These are phyloP conservation scores for Premnoplex brunnescens DNA, from an alignment of 2,797 vertebrate genomes.

Conservation along the genomic window DNA sequence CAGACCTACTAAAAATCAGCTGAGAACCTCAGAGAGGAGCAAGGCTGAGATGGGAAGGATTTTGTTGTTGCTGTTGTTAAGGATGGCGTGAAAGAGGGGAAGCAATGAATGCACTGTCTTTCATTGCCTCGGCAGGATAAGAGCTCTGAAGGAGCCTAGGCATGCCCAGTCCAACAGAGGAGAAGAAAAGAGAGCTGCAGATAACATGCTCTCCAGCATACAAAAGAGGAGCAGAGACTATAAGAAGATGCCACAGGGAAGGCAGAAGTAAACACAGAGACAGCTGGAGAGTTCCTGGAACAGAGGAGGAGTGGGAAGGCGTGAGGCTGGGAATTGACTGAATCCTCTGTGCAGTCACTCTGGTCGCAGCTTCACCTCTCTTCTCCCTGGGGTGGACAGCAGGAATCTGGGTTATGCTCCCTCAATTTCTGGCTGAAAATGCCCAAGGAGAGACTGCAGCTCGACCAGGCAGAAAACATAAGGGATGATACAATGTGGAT, in stretches of 20 bases:
- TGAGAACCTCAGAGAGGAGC: background rate
- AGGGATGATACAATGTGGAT: background rate
- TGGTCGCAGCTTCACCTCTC: background rate
- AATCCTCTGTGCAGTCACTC: background rate
- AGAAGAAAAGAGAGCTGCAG: background rate
- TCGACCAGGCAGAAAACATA: background rate
- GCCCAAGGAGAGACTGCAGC: background rate
- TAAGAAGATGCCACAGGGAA: background rate
- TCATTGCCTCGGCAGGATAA: background rate
- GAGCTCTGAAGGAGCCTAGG: background rate
- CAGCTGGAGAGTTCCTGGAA: background rate
- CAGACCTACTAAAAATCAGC: background rate
- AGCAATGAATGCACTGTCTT: background rate
- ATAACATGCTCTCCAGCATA: background rate
- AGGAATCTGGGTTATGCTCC: background rate
- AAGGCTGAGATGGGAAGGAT: background rate
- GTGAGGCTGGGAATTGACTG: background rate
- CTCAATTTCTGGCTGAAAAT: background rate
- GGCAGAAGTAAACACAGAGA: constrained; percentile 5
- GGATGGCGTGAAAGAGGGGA: background rate
- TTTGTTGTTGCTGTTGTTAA: background rate
- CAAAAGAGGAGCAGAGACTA: background rate
- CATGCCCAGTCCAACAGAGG: background rate
- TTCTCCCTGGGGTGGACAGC: background rate
- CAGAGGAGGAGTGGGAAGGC: background rate